Base-by-base conservation (phyloP, 2,113 vertebrate genomes). In the Baryphthengus martii region DNA sequence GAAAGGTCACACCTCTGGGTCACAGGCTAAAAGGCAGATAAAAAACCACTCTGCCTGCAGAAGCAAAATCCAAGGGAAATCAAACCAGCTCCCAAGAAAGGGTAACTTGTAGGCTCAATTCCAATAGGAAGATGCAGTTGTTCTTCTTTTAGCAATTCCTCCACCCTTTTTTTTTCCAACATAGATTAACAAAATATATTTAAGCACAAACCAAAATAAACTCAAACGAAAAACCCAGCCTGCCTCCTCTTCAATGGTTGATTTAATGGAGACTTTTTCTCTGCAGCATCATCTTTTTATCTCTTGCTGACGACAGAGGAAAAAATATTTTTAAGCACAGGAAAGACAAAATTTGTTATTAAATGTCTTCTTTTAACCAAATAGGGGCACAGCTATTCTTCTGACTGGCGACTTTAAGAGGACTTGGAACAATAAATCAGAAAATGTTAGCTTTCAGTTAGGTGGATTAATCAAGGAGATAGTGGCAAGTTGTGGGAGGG, bases 21-120 rank as follows among this genome's bases (percentile, higher is more conserved):
- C 96, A 96, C 90, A 96, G 92, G 96, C 66, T 95, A 96, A 97
- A 96, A 97, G 87, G 84, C 90, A 95, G 93, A 95, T 95, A 96
- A 97, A 96, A 87, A n/a, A n/a, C n/a, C 81, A 79, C 82, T 5
- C 93, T 85, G 87, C 71, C 81, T 17, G 89, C 74, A 90, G 95
- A 77, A 95, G 96, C 78, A 92, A 95, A 95, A 89, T 91, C 71
- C 17, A 0, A 94, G 70, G 66, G 62, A 95, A 95, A 83, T 80
- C 84, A 85, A 77, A 67, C 71, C 59, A 85, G 59, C 55, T 93
- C 71, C 73, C 90, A 88, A 79, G 73, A 95, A 83, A 93, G 73
- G 10, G 42, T 39, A 91, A 58, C 76, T 89, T 85, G 70, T 42
- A 66, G 62, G 33, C 66, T 87, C 52, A 95, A 29, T 47, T 89